phyloP scores from a whole-genome alignment of 2,888 invertebrate genomes.

The Orthosia cruda region DNA sequence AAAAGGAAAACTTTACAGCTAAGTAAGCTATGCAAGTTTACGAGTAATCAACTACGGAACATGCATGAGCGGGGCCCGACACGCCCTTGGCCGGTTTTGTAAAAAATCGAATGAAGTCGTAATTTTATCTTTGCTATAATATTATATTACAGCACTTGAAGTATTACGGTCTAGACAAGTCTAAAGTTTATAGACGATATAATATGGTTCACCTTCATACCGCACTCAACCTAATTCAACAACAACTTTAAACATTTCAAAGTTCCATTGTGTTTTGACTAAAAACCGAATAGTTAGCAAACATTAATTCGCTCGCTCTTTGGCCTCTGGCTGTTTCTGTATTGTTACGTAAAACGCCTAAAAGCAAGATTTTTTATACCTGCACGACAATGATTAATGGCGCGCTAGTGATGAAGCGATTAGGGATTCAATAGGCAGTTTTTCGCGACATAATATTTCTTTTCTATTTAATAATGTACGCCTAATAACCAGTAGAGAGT shows the following conservation, averaged over 20 bases:
- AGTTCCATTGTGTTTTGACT: conserved; percentile 50
- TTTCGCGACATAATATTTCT: conserved; percentile 58
- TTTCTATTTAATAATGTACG: conserved; percentile 34
- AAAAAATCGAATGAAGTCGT: conserved; percentile 32
- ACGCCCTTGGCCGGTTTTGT: not conserved
- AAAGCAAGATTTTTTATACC: conserved; percentile 57
- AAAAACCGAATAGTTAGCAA: conserved; percentile 53
- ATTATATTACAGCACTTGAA: conserved; percentile 34
- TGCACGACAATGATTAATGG: conserved; percentile 59
- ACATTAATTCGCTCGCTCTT: conserved; percentile 39
- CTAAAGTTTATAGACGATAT: conserved; percentile 51
- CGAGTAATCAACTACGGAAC: no score
- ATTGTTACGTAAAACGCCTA: conserved; percentile 57
- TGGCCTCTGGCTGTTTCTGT: conserved; percentile 31
- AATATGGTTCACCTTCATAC: conserved; percentile 61
- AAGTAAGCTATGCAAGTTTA: no score
- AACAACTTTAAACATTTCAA: conserved; percentile 53
- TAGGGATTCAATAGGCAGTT: conserved; percentile 54
- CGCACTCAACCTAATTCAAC: conserved; percentile 59
- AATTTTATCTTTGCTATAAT: conserved; percentile 37
- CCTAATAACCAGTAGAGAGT: conserved; percentile 25
- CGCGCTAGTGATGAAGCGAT: conserved; percentile 58
- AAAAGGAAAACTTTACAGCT: no score
- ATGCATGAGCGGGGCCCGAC: not conserved
- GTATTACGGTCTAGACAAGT: conserved; percentile 52